Conservation (phyloP, 2,888 invertebrate genomes). For the Dysmachus trigonus region DNA sequence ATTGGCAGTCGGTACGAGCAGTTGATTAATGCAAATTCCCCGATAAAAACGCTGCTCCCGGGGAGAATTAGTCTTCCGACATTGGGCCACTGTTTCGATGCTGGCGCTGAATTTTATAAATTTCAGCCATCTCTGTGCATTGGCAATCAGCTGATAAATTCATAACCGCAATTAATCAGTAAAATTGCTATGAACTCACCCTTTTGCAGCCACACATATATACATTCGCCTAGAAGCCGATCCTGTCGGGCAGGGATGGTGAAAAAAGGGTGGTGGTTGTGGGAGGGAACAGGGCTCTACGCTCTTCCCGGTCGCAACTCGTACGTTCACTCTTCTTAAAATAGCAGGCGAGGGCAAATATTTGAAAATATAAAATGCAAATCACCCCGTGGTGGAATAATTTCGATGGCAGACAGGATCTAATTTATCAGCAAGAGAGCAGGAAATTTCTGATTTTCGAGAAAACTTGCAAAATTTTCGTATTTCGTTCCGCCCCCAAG, state of each 20-base stretch:
- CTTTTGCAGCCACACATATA: background rate
- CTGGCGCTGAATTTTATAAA: background rate
- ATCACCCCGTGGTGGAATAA: constrained; percentile 13
- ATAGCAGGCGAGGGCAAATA: constrained; percentile 20
- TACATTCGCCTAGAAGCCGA: background rate
- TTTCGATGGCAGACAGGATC: background rate
- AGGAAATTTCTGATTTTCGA: background rate
- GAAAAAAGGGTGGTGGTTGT: too few species aligned
- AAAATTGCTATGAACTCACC: background rate
- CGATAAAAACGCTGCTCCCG: background rate
- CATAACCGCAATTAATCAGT: constrained; percentile 16
- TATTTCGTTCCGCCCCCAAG: background rate
- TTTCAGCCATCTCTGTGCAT: background rate
- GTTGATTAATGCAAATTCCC: background rate
- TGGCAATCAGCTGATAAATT: constrained; percentile 7
- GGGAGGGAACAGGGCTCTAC: background rate
- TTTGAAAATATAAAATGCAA: constrained; percentile 37
- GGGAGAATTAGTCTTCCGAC: background rate
- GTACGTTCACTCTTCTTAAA: constrained; percentile 12
- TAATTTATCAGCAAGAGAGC: constrained; percentile 8
- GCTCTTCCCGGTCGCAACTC: background rate
- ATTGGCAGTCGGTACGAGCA: background rate
- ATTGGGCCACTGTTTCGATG: background rate
- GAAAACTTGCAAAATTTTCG: background rate
- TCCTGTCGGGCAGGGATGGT: background rate